A percentile compares a stretch with the other conserved stretches of the same genome.
Conservation (phyloP, 2,797 vertebrate species). For the Caiman crocodilus region DNA sequence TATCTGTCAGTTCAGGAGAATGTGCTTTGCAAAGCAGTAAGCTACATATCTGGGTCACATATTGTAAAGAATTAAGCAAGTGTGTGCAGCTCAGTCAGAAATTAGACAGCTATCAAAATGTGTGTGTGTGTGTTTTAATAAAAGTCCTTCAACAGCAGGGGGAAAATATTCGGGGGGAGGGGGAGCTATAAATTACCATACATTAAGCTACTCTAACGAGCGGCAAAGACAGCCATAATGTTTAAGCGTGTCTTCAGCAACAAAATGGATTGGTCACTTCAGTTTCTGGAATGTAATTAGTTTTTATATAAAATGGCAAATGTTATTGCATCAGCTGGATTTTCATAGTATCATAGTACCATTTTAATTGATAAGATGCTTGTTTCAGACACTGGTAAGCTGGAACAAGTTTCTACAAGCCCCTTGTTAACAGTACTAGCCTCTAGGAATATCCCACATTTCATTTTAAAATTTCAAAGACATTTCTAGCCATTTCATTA, state of each 20-base stretch:
- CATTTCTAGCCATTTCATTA: background rate
- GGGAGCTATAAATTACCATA: conserved; percentile 41
- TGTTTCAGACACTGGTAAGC: background rate
- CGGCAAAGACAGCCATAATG: background rate
- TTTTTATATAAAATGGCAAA: conserved; percentile 35
- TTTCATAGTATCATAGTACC: background rate
- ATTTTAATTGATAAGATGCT: conserved; percentile 2
- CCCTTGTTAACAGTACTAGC: background rate
- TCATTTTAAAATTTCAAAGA: background rate
- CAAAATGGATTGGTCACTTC: background rate
- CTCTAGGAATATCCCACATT: background rate
- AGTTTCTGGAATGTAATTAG: background rate
- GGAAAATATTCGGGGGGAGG: conserved; percentile 15
- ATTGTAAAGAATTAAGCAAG: conserved; percentile 40
- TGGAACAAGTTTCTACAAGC: background rate
- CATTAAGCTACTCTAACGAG: conserved; percentile 55
- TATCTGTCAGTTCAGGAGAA: conserved; percentile 70
- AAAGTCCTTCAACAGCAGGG: conserved; percentile 8
- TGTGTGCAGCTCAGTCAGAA: conserved; percentile 54
- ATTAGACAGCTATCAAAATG: conserved; percentile 50
- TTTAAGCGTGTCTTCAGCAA: background rate
- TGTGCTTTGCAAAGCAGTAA: conserved; percentile 69
- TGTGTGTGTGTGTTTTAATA: background rate
- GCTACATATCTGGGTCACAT: conserved; percentile 74
- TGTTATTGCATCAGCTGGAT: background rate